Base-by-base conservation (phyloP, 2,888 invertebrate genomes). In the Esperia sulphurella region DNA sequence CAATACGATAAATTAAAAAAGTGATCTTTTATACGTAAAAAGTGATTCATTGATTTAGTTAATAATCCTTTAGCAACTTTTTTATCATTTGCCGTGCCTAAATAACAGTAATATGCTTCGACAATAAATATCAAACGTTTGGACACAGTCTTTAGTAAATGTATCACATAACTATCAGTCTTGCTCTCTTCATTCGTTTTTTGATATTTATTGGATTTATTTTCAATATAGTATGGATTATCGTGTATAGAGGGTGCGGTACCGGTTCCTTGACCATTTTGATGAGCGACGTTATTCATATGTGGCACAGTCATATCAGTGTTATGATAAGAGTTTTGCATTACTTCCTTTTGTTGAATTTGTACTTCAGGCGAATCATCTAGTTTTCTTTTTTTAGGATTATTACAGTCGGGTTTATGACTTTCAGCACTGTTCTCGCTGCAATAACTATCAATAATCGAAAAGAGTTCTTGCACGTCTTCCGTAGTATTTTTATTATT, bases 1-100 rank as follows among this genome's bases (percentile, higher is more conserved):
- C 49, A 52, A 49, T 65, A 77, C 0, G 75, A 69, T n/a, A 68
- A 45, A 45, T 64, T 57, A 50, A 67, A 79, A 47, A 60, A 65
- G 46, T 68, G 55, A 1, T 39, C 12, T 57, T 69, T 76, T 2
- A 56, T 45, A 14, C 46, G 29, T 3, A 33, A 14, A 52, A 52
- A 72, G 13, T 54, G 31, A 43, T 51, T 45, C 31, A 49, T 50
- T 38, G 55, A 37, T 2, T 10, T 7, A 5, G 10, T 33, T 33
- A 5, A 2, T 33, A 33, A 8, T 8, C 8, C 7, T 10, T 33
- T 6, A 2, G 33, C 9, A 33, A 10, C 33, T 3, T 13, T 8
- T n/a, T 39, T n/a, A 3, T 3, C 14, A 39, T 14, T 35, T 35
- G 9, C 31, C 8, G n/a, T n/a, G n/a, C 35, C n/a, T n/a, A n/a